phyloP scores from a whole-genome alignment of 2,113 vertebrate species.

The Axis porcinus region DNA sequence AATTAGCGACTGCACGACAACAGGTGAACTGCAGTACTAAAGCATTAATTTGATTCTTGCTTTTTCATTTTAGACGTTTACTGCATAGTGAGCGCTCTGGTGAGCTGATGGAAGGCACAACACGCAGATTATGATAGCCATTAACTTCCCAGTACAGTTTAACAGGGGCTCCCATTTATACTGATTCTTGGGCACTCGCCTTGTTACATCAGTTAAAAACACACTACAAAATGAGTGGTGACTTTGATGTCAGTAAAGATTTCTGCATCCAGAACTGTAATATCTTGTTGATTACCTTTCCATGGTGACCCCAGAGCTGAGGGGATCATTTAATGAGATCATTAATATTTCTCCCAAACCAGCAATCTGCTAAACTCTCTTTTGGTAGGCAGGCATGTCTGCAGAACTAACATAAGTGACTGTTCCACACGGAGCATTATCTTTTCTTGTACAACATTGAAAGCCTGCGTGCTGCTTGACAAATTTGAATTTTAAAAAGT shows the following conservation, averaged over 20 bases:
- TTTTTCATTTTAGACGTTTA: not conserved
- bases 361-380: conserved; percentile 35
- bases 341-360: conserved; percentile 53
- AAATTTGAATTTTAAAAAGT: conserved; percentile 71
- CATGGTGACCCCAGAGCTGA: conserved; percentile 18
- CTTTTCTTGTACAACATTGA: conserved; percentile 55
- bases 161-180: conserved; percentile 53
- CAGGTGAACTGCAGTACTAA: not conserved
- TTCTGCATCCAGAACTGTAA: conserved; percentile 21
- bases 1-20: not conserved
- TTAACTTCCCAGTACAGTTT: not conserved
- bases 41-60: not conserved
- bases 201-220: conserved; percentile 35
- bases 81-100: not conserved
- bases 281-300: not conserved
- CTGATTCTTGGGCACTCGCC: conserved; percentile 19
- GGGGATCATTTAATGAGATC: conserved; percentile 35
- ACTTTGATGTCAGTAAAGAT: conserved; percentile 39
- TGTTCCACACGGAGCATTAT: conserved; percentile 48
- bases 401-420: conserved; percentile 17
- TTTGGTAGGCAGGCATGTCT: conserved; percentile 11
- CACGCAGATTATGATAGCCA: not conserved
- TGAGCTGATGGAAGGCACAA: not conserved
- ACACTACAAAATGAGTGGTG: not conserved
- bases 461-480: conserved; percentile 54